Percentiles rank a stretch among this genome's conserved stretches.
Evolutionary conservation across 2,797 vertebrate genomes (phyloP).

Genomic region (Tangara arthus): DNA sequence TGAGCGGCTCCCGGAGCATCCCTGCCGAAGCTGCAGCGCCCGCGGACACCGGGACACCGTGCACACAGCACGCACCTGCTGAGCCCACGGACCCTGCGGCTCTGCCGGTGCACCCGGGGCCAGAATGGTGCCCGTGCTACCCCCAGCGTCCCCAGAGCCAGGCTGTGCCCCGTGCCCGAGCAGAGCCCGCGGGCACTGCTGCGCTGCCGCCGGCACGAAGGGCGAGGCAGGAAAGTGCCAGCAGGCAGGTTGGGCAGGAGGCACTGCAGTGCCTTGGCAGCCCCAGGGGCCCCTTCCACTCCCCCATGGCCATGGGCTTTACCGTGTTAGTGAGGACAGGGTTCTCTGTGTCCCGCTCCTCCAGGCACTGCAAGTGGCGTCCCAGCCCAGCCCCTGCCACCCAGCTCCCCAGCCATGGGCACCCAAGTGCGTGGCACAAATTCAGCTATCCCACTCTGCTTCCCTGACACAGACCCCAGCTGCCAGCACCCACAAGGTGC

Average conservation of each 20-base stretch:
- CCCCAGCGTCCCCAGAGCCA: not conserved
- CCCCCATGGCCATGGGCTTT: fast-evolving
- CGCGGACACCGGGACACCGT: not conserved
- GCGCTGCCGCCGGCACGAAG: not conserved
- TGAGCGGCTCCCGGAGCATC: not conserved
- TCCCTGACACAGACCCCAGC: not conserved
- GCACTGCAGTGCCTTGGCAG: not conserved
- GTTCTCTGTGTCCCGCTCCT: not conserved
- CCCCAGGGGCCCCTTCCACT: not conserved
- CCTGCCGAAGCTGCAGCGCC: not conserved
- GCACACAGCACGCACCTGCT: not conserved
- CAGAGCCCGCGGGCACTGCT: not conserved
- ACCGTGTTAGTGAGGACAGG: fast-evolving
- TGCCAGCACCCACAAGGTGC: too few relatives aligned
- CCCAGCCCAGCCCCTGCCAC: not conserved
- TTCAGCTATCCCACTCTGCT: not conserved
- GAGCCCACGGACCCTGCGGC: not conserved
- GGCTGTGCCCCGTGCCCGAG: not conserved
- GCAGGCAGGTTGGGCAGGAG: not conserved
- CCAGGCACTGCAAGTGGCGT: fast-evolving
- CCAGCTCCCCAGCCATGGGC: fast-evolving
- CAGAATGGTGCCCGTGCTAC: not conserved
- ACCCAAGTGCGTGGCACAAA: fast-evolving
- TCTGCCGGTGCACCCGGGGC: not conserved
- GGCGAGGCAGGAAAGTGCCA: not conserved